Evolutionary conservation across 2,888 invertebrate genomes (phyloP), one percentile per base, ranked within the genome.

Genomic region (Biston betularia): DNA sequence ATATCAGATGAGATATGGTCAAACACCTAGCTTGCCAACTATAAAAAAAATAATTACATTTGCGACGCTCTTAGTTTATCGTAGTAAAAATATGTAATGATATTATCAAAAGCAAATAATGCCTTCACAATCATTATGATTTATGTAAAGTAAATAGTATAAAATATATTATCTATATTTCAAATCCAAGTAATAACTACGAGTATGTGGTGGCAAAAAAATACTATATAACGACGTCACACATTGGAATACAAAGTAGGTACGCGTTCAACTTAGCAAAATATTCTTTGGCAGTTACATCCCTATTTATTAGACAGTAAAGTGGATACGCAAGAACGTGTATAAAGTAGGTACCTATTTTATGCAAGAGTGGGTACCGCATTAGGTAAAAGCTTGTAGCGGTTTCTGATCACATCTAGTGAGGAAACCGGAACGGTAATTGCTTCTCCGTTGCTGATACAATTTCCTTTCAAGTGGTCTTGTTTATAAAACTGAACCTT

Each of bases 401-500:
- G 66, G 66, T 62, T 66, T 33, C 57, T 52, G 66, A 66, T 62
- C 62, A 66, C 53, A 66, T 62, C 66, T 62, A 65, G 61, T 58
- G 61, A 61, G 65, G 57, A 66, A 66, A 61, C 65, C 65, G 50
- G 61, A 53, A 42, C 66, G 61, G 54, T 71, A 68, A 77, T 76
- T 73, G 71, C 57, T 67, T 71, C 57, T 66, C 50, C 66, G 45
- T 48, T 38, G 60, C 52, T 66, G 58, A 61, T 66, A 70, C 61
- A 72, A 72, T 69, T 73, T 68, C 61, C 64, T 71, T 70, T 65
- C 49, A 59, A 63, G 62, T 62, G 65, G 57, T 58, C 66, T 54
- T 57, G 53, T 62, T 66, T 53, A 48, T 62, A 66, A 66, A 66
- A 58, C 58, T 50, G 52, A 62, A 49, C 46, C 42, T 63, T 56